Evolutionary conservation across 2,113 vertebrate genomes (phyloP).

Genomic region (cattle (Bos taurus)): DNA sequence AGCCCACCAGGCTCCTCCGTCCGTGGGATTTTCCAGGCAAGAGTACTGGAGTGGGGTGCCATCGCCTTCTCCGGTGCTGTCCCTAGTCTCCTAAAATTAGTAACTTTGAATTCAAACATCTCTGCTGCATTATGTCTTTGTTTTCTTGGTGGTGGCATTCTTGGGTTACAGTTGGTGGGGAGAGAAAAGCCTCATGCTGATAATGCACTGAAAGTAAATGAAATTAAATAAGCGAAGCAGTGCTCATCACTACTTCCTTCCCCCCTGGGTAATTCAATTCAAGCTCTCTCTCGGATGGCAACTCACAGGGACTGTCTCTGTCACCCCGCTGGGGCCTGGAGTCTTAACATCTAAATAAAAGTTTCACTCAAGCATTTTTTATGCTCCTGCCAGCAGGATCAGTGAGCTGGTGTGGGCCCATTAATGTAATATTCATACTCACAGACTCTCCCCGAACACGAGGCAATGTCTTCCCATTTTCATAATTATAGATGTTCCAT

Average conservation of each 20-base stretch:
- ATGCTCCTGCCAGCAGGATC: constrained; percentile 82
- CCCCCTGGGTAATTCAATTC: constrained; percentile 86
- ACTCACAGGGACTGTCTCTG: constrained; percentile 80
- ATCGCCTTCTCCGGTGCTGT: neutral
- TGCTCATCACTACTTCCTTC: constrained; percentile 78
- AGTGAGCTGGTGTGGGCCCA: constrained; percentile 79
- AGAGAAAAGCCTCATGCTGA: constrained; percentile 81
- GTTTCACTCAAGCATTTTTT: constrained; percentile 84
- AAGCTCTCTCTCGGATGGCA: constrained; percentile 79
- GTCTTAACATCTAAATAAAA: constrained; percentile 84
- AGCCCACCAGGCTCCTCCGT: too few species aligned
- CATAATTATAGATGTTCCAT: constrained; percentile 77
- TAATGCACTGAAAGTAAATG: constrained; percentile 85
- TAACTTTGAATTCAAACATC: constrained; percentile 28
- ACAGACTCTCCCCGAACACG: constrained; percentile 67
- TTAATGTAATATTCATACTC: constrained; percentile 83
- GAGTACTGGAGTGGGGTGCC: too few species aligned
- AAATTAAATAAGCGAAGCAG: constrained; percentile 86
- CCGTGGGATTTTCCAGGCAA: too few species aligned
- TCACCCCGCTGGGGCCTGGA: constrained; percentile 81
- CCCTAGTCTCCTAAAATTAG: constrained; percentile 9
- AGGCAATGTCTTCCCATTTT: constrained; percentile 68
- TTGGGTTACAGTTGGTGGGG: constrained; percentile 59
- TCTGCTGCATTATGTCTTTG: constrained; percentile 53
- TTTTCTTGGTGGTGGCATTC: constrained; percentile 70